phyloP scores from a whole-genome alignment of 2,888 invertebrate genomes.

The Drosophila quasianomalipes region DNA sequence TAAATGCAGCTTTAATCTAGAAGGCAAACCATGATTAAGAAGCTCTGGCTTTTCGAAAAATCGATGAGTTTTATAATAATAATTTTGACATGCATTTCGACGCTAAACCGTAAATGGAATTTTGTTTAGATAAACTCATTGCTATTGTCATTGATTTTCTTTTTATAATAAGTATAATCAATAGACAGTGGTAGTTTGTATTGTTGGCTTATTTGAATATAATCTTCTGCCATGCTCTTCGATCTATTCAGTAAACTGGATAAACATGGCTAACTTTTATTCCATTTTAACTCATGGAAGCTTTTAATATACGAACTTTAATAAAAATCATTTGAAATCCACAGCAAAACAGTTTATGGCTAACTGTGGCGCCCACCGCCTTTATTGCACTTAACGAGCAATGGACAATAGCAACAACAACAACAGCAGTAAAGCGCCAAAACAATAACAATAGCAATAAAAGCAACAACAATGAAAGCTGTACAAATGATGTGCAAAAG shows the following conservation, averaged over 20 bases:
- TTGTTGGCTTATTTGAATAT: background rate
- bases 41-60: too few relatives aligned
- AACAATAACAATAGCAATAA: constrained; percentile 54
- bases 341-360: constrained; percentile 19
- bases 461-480: constrained; percentile 37
- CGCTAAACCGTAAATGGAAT: background rate
- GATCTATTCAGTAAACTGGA: background rate
- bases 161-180: background rate
- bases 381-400: constrained; percentile 32
- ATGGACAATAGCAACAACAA: constrained; percentile 30
- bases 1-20: background rate
- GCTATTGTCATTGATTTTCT: background rate
- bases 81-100: background rate
- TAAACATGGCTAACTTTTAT: background rate
- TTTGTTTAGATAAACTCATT: background rate
- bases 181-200: background rate
- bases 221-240: background rate
- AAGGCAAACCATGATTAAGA: background rate
- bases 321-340: constrained; percentile 22
- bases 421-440: constrained; percentile 34
- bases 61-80: background rate
- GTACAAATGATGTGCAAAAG: constrained; percentile 59
- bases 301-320: constrained; percentile 26
- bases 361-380: background rate
- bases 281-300: background rate